Evolutionary conservation across 2,797 vertebrate genomes (phyloP).

Genomic region (Fistularia tabacaria): DNA sequence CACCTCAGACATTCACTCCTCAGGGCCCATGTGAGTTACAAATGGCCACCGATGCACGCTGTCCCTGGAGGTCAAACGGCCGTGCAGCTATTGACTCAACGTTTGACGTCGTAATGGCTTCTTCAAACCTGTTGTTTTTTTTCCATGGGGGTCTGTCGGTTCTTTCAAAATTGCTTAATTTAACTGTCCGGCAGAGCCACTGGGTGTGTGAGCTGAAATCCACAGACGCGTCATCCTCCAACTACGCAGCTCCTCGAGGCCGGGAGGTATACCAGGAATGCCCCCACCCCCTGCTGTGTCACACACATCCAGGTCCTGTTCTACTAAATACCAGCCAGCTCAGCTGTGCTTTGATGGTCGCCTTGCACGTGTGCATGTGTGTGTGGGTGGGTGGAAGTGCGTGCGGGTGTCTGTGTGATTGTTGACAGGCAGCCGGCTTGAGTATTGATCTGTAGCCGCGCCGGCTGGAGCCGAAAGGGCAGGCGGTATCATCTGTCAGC

Average conservation of each 20-base stretch:
- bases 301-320: constrained; percentile 61
- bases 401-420: constrained; percentile 29
- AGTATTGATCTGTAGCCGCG: constrained; percentile 68
- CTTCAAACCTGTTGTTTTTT: constrained; percentile 49
- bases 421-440: constrained; percentile 58
- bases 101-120: constrained; percentile 28
- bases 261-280: constrained; percentile 55
- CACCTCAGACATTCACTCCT: no score
- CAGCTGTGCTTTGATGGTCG: constrained; percentile 52
- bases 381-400: neutral
- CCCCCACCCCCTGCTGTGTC: constrained; percentile 46
- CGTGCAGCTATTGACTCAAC: neutral
- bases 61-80: constrained; percentile 9
- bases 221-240: constrained; percentile 36
- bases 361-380: constrained; percentile 19
- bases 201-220: constrained; percentile 33
- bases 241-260: constrained; percentile 20
- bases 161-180: constrained; percentile 26
- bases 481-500: constrained; percentile 65
- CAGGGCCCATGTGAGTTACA: constrained; percentile 10
- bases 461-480: constrained; percentile 60
- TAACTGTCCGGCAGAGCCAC: constrained; percentile 22
- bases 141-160: constrained; percentile 14
- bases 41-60: constrained; percentile 36
- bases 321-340: constrained; percentile 47